These are phyloP conservation scores for Aphyosemion australe DNA, from an alignment of 2,113 vertebrate species.

Conservation along the genomic window DNA sequence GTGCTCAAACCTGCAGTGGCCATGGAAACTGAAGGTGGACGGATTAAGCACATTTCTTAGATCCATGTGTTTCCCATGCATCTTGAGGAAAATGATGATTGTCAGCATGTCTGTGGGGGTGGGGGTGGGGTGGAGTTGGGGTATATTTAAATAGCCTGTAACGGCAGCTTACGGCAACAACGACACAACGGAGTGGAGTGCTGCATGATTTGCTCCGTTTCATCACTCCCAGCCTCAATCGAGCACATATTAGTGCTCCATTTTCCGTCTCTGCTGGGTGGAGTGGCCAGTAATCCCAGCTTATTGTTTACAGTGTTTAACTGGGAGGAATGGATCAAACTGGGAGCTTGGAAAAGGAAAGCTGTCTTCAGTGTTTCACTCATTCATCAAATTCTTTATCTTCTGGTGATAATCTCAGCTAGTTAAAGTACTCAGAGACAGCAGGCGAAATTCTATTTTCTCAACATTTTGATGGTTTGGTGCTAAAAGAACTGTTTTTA, in stretches of 20 bases:
- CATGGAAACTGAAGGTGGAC: conserved; percentile 20
- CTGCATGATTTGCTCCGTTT: conserved; percentile 45
- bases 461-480: background rate
- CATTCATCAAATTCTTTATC: conserved; percentile 20
- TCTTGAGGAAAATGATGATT: conserved; percentile 8
- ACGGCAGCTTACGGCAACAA: conserved; percentile 23
- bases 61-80: conserved; percentile 1
- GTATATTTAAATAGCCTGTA: conserved; percentile 23
- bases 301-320: conserved; percentile 38
- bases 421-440: conserved; percentile 14
- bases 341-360: conserved; percentile 3
- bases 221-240: conserved; percentile 36
- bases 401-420: background rate
- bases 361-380: conserved; percentile 19
- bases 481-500: background rate
- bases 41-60: conserved; percentile 14
- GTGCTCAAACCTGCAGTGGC: conserved; percentile 12
- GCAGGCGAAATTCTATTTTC: background rate
- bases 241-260: conserved; percentile 49
- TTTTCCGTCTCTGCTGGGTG: conserved; percentile 34
- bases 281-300: conserved; percentile 44
- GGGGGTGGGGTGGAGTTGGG: background rate
- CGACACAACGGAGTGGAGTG: conserved; percentile 40
- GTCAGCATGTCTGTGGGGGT: conserved; percentile 19
- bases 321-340: conserved; percentile 12